Conservation (phyloP, 2,797 vertebrate species). For the Coluber constrictor region DNA sequence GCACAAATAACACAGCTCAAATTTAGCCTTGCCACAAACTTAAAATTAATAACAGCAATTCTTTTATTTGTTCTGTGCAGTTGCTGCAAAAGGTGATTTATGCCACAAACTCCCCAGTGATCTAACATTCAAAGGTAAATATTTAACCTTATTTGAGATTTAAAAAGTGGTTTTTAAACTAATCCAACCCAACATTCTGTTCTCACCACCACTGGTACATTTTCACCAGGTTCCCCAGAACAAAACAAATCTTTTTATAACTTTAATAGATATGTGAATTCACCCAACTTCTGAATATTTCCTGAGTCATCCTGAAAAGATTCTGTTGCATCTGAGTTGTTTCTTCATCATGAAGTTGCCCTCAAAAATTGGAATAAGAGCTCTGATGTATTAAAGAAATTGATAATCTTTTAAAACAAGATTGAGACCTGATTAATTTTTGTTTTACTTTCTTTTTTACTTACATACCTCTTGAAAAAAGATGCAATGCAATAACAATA, state of each 20-base stretch:
- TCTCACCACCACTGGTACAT: background rate
- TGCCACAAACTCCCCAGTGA: background rate
- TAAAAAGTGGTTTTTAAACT: background rate
- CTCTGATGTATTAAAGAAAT: background rate
- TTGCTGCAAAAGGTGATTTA: slow-evolving; percentile 24
- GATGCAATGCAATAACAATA: no score
- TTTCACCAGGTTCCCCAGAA: background rate
- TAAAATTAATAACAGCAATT: background rate
- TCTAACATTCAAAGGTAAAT: slow-evolving; percentile 14
- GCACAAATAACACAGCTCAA: background rate
- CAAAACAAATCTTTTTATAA: background rate
- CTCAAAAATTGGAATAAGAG: background rate
- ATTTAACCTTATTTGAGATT: background rate
- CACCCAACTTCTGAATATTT: background rate
- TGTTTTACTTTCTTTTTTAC: background rate
- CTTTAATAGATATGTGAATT: background rate
- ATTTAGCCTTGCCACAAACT: background rate
- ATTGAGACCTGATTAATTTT: background rate
- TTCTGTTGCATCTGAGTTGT: background rate
- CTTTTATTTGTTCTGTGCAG: slow-evolving; percentile 1
- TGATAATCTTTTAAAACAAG: background rate
- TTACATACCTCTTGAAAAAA: background rate
- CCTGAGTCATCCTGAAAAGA: background rate
- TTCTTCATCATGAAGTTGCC: background rate
- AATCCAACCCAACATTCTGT: background rate